Evolutionary conservation across 2,113 vertebrate species (phyloP).

Genomic region (Malurus alboscapulatus): DNA sequence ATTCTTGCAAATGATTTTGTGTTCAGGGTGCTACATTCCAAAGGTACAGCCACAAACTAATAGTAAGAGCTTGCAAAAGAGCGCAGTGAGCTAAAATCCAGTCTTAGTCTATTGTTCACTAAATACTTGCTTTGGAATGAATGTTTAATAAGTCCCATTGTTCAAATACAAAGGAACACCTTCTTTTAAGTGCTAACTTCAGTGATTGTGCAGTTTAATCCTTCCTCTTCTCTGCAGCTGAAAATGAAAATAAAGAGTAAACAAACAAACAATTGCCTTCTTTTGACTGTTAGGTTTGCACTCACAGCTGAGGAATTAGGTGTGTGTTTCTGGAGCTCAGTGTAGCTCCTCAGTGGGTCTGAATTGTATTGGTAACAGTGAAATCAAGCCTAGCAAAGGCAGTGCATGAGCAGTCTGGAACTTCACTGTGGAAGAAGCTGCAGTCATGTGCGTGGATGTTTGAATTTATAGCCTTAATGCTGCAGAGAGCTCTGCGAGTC

Average conservation of each 20-base stretch:
- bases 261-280: background rate
- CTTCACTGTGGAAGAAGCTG: background rate
- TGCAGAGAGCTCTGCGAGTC: background rate
- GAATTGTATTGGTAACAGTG: background rate
- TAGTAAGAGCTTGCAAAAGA: background rate
- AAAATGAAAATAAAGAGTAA: background rate
- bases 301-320: background rate
- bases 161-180: background rate
- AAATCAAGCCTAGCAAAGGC: background rate
- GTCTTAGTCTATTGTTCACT: background rate
- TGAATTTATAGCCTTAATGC: background rate
- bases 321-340: background rate
- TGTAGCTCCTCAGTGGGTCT: background rate
- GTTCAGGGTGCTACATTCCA: background rate
- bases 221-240: background rate
- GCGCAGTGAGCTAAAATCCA: background rate
- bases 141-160: background rate
- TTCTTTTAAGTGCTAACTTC: background rate
- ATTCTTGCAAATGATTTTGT: background rate
- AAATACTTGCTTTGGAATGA: background rate
- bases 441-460: background rate
- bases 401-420: background rate
- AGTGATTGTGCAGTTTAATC: background rate
- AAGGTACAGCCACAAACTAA: background rate
- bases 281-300: background rate